Evolutionary conservation across 2,113 vertebrate genomes (phyloP).

Genomic region (Cephalopterus ornatus): DNA sequence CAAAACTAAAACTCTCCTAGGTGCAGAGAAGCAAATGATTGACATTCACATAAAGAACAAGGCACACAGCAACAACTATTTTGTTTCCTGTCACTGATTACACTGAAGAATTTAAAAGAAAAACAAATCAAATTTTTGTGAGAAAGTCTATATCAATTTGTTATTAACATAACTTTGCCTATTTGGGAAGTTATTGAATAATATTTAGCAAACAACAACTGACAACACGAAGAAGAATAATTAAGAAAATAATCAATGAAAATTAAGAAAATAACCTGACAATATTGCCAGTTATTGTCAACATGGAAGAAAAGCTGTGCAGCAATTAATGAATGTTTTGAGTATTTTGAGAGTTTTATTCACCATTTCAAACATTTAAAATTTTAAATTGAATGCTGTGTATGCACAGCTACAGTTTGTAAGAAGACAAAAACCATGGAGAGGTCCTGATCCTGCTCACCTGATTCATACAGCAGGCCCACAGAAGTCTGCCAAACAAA

Average conservation of each 20-base stretch:
- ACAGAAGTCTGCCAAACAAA: neutral
- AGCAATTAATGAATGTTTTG: conserved; percentile 7
- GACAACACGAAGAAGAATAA: neutral
- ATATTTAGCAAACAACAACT: conserved; percentile 15
- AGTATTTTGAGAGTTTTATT: neutral
- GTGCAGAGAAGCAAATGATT: conserved; percentile 13
- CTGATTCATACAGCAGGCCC: neutral
- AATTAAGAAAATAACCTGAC: conserved; percentile 8
- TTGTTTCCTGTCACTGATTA: conserved; percentile 16
- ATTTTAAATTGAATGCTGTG: neutral
- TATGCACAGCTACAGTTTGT: neutral
- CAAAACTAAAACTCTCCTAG: conserved; percentile 3
- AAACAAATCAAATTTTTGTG: neutral
- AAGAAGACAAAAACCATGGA: neutral
- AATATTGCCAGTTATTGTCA: neutral
- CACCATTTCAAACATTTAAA: neutral
- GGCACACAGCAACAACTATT: conserved; percentile 34
- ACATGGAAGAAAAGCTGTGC: neutral
- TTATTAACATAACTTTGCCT: neutral
- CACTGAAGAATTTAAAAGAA: neutral
- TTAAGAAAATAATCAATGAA: conserved; percentile 41
- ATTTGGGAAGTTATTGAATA: conserved; percentile 4
- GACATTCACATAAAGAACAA: conserved; percentile 37
- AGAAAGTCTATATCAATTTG: conserved; percentile 25
- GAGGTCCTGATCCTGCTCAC: neutral